These are phyloP conservation scores for Apodemus speciosus DNA, from an alignment of 2,113 vertebrate species.

Conservation along the genomic window DNA sequence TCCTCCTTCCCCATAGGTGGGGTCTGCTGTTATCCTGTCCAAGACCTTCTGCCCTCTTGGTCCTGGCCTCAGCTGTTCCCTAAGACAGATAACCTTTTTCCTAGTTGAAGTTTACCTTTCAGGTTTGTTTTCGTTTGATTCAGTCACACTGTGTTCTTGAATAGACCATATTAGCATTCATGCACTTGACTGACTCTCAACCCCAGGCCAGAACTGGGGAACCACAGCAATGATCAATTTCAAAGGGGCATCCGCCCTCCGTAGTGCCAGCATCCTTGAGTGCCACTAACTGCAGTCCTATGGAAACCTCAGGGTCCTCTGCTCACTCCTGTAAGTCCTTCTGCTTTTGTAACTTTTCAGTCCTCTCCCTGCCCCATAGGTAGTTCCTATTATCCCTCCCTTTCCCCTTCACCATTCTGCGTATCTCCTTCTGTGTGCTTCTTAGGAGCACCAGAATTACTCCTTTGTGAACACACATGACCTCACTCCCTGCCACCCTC, in stretches of 20 bases:
- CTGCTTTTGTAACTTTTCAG: not conserved
- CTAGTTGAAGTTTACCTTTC: not conserved
- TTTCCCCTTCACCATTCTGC: not conserved
- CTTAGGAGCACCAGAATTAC: not conserved
- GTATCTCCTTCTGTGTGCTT: not conserved
- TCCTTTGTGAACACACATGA: not conserved
- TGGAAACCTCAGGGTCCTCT: not conserved
- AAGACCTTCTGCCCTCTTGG: not conserved
- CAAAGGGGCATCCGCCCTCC: not conserved
- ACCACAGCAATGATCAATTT: not conserved
- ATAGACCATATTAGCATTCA: not conserved
- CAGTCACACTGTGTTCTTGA: not conserved
- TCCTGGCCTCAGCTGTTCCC: not conserved
- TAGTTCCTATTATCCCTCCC: not conserved
- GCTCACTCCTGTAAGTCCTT: not conserved
- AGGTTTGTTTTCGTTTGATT: conserved; percentile 6
- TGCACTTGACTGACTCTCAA: not conserved
- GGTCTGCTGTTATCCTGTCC: not conserved
- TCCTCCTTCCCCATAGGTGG: not conserved
- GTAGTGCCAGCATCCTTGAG: not conserved
- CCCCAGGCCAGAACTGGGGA: not conserved
- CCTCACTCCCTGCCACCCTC: not conserved
- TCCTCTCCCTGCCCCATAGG: not conserved
- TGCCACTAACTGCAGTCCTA: not conserved
- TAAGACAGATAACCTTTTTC: not conserved